These are phyloP conservation scores for Nymphalis urticae DNA, from an alignment of 2,888 invertebrate genomes.

Conservation along the genomic window DNA sequence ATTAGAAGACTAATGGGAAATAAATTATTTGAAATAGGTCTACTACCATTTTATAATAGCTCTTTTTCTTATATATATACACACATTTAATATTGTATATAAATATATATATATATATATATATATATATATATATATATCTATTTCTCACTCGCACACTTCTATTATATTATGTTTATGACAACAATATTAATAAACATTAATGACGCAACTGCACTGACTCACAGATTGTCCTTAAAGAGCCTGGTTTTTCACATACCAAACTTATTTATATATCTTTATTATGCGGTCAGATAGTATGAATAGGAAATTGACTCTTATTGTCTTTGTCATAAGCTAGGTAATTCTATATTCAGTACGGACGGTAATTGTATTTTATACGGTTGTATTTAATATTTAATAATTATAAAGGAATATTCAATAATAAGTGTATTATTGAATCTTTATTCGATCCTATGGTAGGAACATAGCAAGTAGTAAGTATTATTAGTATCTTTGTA, in stretches of 20 bases:
- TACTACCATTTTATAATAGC: too few relatives aligned
- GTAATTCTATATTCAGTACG: background rate
- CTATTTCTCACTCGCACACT: too few relatives aligned
- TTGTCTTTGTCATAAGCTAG: background rate
- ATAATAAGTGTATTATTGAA: background rate
- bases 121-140: too few relatives aligned
- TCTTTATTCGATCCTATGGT: background rate
- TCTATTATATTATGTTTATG: background rate
- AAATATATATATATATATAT: too few relatives aligned
- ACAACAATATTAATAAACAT: slow-evolving; percentile 17
- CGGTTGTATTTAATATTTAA: background rate
- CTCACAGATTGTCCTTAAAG: slow-evolving; percentile 7
- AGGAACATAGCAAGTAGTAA: background rate
- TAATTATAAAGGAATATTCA: background rate
- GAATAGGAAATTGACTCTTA: background rate
- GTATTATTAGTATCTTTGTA: background rate
- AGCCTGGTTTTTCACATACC: slow-evolving; percentile 9
- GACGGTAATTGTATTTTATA: background rate
- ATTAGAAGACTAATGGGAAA: too few relatives aligned
- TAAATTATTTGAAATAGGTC: too few relatives aligned
- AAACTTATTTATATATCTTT: background rate
- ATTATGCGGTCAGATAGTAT: background rate
- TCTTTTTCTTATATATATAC: too few relatives aligned
- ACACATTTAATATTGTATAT: too few relatives aligned
- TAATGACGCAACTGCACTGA: slow-evolving; percentile 19